Evolutionary conservation across 2,797 vertebrate species (phyloP).

Genomic region (Otolemur crassicaudatus): DNA sequence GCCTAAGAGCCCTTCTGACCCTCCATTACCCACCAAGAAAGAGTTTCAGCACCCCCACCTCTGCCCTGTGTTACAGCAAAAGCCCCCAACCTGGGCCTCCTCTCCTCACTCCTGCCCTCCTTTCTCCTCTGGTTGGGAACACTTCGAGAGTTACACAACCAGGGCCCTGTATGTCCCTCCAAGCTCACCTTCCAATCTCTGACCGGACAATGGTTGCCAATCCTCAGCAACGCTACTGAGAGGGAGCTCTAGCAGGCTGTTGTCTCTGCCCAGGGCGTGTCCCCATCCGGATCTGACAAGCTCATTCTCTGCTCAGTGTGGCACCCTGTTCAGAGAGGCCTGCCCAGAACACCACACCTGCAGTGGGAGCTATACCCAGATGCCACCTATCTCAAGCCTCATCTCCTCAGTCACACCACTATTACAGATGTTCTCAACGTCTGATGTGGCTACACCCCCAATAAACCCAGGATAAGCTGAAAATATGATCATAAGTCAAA

Average conservation of each 20-base stretch:
- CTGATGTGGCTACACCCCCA: neutral
- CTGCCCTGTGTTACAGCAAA: neutral
- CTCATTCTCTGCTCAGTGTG: neutral
- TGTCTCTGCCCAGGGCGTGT: neutral
- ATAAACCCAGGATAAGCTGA: neutral
- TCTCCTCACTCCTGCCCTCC: fast-evolving
- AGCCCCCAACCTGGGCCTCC: neutral
- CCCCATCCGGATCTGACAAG: neutral
- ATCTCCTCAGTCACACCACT: neutral
- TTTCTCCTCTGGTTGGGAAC: neutral
- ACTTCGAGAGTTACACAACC: neutral
- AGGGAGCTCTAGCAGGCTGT: neutral
- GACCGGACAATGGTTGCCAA: neutral
- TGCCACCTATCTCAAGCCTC: fast-evolving
- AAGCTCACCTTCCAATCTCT: neutral
- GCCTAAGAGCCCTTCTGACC: neutral
- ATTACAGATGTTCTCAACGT: neutral
- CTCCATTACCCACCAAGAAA: neutral
- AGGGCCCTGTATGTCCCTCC: neutral
- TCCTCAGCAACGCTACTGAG: neutral
- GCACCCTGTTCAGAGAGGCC: neutral
- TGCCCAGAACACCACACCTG: neutral
- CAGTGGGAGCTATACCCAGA: neutral
- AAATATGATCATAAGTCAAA: neutral
- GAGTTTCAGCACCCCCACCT: neutral